Percentiles rank a stretch among this genome's conserved stretches.
Evolutionary conservation across 2,113 vertebrate genomes (phyloP).

Genomic region (Puffinus mauretanicus): DNA sequence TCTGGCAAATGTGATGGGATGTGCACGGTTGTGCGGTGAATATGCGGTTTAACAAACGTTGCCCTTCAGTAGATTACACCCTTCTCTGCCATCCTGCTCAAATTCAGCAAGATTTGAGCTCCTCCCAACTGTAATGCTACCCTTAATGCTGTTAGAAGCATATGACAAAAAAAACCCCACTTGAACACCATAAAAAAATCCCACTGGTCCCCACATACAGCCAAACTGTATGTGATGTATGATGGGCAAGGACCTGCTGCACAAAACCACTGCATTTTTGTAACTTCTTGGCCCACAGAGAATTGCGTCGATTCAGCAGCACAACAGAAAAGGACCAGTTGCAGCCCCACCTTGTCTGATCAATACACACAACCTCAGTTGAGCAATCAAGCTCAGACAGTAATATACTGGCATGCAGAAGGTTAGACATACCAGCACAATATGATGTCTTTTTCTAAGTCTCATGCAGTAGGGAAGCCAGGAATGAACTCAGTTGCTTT

Average conservation of each 20-base stretch:
- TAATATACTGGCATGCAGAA: fast-evolving
- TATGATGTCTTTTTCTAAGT: not conserved
- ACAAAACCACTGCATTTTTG: not conserved
- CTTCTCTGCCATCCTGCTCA: not conserved
- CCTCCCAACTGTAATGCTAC: not conserved
- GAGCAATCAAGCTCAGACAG: not conserved
- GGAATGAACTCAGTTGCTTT: not conserved
- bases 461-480: not conserved
- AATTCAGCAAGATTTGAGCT: not conserved
- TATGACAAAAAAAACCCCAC: fast-evolving
- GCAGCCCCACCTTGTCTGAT: not conserved
- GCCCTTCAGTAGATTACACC: not conserved
- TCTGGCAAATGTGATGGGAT: not conserved
- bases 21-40: fast-evolving
- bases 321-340: not conserved
- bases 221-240: not conserved
- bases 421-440: not conserved
- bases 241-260: not conserved
- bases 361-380: too few species aligned
- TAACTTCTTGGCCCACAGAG: not conserved
- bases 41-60: fast-evolving
- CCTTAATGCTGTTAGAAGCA: not conserved
- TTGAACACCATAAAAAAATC: not conserved
- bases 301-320: not conserved
- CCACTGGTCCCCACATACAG: not conserved